Percentiles rank a stretch among this genome's conserved stretches.
Conservation (phyloP, 2,797 vertebrate genomes). For the Todus mexicanus region DNA sequence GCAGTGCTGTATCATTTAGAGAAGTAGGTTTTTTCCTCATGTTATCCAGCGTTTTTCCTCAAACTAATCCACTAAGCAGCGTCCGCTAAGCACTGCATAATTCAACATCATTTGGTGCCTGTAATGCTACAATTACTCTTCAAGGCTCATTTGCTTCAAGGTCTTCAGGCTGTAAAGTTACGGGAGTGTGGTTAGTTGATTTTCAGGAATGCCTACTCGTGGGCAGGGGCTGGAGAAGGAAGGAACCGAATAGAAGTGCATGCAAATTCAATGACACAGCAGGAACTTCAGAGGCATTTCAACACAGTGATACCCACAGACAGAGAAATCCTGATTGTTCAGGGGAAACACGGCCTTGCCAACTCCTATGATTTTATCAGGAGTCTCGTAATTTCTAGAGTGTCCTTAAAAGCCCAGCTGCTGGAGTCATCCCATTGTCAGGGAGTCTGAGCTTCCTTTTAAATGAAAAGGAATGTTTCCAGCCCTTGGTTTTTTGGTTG, state of each 20-base stretch:
- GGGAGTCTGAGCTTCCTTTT: background rate
- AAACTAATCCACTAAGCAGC: background rate
- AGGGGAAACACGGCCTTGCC: background rate
- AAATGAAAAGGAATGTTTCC: background rate
- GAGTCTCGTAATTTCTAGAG: constrained; percentile 19
- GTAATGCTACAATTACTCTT: constrained; percentile 67
- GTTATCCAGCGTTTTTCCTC: background rate
- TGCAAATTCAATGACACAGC: constrained; percentile 30
- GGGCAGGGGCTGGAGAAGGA: constrained; percentile 14
- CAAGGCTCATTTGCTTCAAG: constrained; percentile 65
- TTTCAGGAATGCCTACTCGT: constrained; percentile 59
- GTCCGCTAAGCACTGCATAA: background rate
- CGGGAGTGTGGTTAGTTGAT: constrained; percentile 44
- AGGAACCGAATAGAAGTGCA: background rate
- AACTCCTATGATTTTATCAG: constrained; percentile 25
- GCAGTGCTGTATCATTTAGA: background rate
- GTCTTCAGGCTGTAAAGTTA: constrained; percentile 56
- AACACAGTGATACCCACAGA: constrained; percentile 25
- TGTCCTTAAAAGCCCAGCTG: constrained; percentile 50
- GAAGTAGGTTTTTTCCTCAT: background rate
- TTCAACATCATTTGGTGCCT: constrained; percentile 61
- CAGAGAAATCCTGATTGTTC: constrained; percentile 9
- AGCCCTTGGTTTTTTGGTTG: background rate
- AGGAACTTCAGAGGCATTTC: constrained; percentile 33
- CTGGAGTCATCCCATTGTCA: constrained; percentile 32